A percentile compares a stretch with the other conserved stretches of the same genome.
phyloP scores from a whole-genome alignment of 1,140 invertebrate genomes.

The Zaprionus tsacasi region DNA sequence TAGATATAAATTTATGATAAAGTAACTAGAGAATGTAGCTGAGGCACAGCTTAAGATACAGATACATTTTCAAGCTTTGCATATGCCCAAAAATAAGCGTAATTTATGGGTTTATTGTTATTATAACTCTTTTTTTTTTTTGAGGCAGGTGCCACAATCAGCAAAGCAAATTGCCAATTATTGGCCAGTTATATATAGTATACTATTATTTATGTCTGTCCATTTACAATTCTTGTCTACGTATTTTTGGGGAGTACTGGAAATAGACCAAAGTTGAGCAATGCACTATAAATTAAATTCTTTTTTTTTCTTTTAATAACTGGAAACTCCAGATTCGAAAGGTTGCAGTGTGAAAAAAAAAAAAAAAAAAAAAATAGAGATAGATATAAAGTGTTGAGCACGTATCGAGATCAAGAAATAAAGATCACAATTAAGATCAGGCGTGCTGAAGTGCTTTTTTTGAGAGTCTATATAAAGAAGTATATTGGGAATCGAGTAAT shows the following conservation, averaged over 20 bases:
- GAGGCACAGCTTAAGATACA: background rate
- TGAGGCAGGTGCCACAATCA: slow-evolving; percentile 13
- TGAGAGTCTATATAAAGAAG: background rate
- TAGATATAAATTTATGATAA: background rate
- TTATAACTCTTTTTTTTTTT: no score
- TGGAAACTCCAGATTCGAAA: background rate
- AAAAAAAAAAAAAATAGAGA: background rate
- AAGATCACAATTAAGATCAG: background rate
- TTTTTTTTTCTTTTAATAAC: background rate
- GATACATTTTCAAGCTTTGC: slow-evolving; percentile 8
- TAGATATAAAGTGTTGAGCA: background rate
- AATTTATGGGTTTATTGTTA: slow-evolving; percentile 34
- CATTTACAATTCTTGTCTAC: slow-evolving; percentile 37
- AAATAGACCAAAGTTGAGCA: slow-evolving; percentile 6
- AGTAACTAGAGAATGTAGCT: background rate
- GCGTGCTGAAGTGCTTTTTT: no score
- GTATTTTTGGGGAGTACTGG: background rate
- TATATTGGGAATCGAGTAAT: background rate
- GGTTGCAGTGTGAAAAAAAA: background rate
- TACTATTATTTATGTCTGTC: slow-evolving; percentile 15
- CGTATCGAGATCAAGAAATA: background rate
- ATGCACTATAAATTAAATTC: background rate
- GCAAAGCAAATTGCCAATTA: slow-evolving; percentile 20
- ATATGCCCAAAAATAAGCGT: slow-evolving; percentile 14
- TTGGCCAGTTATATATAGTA: background rate